Percentiles rank a stretch among this genome's conserved stretches.
phyloP scores from a whole-genome alignment of 2,888 invertebrate species.

The Zeuzera pyrina region DNA sequence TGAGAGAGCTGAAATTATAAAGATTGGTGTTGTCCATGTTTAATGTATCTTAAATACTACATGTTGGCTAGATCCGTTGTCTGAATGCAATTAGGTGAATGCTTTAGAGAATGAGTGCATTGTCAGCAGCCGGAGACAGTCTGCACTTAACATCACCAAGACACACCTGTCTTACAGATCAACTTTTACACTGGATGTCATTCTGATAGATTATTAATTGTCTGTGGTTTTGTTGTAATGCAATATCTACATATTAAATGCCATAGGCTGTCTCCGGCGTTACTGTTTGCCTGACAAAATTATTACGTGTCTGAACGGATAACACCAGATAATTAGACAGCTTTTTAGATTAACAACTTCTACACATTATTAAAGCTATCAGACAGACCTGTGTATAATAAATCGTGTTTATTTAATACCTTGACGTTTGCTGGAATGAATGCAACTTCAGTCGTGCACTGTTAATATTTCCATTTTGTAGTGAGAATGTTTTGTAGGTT shows the following conservation, averaged over 20 bases:
- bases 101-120: slow-evolving; percentile 61
- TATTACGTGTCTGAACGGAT: slow-evolving; percentile 30
- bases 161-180: background rate
- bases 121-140: slow-evolving; percentile 56
- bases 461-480: slow-evolving; percentile 48
- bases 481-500: slow-evolving; percentile 59
- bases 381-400: slow-evolving; percentile 18
- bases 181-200: background rate
- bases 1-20: slow-evolving; percentile 71
- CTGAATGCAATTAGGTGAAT: slow-evolving; percentile 68
- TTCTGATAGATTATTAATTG: background rate
- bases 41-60: slow-evolving; percentile 31
- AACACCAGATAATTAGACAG: slow-evolving; percentile 45
- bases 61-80: slow-evolving; percentile 63
- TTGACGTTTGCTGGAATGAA: slow-evolving; percentile 52
- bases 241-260: background rate
- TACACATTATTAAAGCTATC: slow-evolving; percentile 27
- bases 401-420: slow-evolving; percentile 16
- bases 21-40: slow-evolving; percentile 59
- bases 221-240: background rate
- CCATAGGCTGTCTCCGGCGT: slow-evolving; percentile 47
- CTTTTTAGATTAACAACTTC: slow-evolving; percentile 43
- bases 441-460: slow-evolving; percentile 56
- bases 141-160: slow-evolving; percentile 16
- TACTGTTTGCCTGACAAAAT: slow-evolving; percentile 35